Evolutionary conservation across 2,113 vertebrate genomes (phyloP).

Genomic region (Campylomormyrus tamandua): DNA sequence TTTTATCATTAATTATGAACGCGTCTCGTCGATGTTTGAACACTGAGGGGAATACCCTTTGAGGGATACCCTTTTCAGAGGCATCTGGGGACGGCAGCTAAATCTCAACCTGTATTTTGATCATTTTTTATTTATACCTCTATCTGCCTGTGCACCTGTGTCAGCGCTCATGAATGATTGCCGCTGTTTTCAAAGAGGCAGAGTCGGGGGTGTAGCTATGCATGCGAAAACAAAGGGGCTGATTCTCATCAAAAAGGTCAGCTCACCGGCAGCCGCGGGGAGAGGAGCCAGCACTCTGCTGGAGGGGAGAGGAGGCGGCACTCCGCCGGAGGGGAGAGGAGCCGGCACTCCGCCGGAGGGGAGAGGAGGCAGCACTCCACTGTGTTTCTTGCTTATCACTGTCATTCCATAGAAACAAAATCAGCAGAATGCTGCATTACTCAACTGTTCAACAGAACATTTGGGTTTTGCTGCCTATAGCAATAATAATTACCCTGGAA

Average conservation of each 20-base stretch:
- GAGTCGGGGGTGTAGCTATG: not conserved
- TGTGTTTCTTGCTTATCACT: not conserved
- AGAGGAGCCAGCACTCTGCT: not conserved
- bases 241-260: not conserved
- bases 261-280: not conserved
- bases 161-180: not conserved
- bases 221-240: not conserved
- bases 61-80: not conserved
- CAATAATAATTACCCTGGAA: not conserved
- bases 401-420: not conserved
- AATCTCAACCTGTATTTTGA: not conserved
- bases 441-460: not conserved
- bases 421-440: not conserved
- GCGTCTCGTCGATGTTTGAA: not conserved
- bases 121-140: constrained; percentile 14
- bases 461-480: not conserved
- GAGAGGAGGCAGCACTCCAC: no score
- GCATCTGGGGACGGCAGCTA: not conserved
- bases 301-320: no score
- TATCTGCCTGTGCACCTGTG: not conserved
- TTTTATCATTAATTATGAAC: not conserved
- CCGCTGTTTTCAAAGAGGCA: not conserved
- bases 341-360: no score
- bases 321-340: not conserved
- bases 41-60: not conserved